A percentile compares a stretch with the other conserved stretches of the same genome.
Conservation (phyloP, 2,113 vertebrate genomes). For the Hydrochoerus hydrochaeris region DNA sequence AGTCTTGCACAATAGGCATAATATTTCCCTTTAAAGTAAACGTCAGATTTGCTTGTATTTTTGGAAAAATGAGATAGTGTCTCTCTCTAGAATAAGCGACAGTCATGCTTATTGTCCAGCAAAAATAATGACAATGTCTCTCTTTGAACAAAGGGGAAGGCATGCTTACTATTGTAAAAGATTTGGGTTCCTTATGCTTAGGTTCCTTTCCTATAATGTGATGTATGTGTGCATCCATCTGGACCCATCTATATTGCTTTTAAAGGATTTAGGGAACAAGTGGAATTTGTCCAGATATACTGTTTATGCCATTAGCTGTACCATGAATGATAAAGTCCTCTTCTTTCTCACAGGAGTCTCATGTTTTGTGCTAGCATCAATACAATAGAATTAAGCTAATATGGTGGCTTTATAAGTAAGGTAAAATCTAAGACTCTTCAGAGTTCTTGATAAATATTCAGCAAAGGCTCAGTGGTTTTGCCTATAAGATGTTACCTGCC, state of each 20-base stretch:
- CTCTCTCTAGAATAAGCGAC: background rate
- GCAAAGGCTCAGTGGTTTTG: background rate
- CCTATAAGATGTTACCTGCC: slow-evolving; percentile 8
- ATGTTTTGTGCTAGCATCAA: background rate
- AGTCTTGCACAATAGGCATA: background rate
- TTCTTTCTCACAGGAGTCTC: background rate
- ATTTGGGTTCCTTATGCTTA: background rate
- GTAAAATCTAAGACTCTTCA: slow-evolving; percentile 31
- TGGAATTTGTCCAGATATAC: background rate
- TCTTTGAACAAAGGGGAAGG: background rate
- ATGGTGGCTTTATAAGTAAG: background rate
- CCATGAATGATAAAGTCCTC: slow-evolving; percentile 28
- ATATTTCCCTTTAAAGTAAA: background rate
- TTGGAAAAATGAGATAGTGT: background rate
- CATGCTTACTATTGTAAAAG: background rate
- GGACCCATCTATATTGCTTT: background rate
- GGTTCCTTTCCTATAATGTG: background rate
- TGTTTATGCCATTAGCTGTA: background rate
- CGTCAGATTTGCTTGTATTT: background rate
- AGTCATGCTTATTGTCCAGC: slow-evolving; percentile 12
- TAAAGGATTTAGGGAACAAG: background rate
- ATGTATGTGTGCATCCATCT: background rate
- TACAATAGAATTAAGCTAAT: slow-evolving; percentile 24
- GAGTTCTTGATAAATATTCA: background rate
- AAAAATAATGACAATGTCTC: slow-evolving; percentile 32